Evolutionary conservation across 53 echinoderm and acorn worm species (phyloP).

Genomic region (Hippasteria phrygiana): DNA sequence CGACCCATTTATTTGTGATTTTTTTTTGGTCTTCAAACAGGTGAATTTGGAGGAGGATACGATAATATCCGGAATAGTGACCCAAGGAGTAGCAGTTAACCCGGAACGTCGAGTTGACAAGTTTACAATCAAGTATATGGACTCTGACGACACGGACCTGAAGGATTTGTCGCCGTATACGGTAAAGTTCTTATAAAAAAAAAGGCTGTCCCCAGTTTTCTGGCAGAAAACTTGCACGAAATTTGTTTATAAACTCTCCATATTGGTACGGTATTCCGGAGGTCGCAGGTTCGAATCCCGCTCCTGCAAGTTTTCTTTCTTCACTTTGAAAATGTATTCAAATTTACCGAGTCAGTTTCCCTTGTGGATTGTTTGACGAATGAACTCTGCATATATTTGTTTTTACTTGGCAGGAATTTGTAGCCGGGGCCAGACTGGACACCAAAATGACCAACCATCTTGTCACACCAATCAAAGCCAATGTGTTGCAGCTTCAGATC

Average conservation of each 20-base stretch:
- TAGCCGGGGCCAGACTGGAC: constrained; percentile 56
- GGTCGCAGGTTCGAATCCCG: no score
- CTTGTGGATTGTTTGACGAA: no score
- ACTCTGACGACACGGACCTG: background rate
- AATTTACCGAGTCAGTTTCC: no score
- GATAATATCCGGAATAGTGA: constrained; percentile 41
- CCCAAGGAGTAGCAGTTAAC: constrained; percentile 54
- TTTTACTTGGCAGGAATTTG: constrained; percentile 19
- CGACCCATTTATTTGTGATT: background rate
- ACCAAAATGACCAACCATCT: constrained; percentile 63
- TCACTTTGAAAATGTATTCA: no score
- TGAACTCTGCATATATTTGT: background rate
- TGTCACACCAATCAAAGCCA: constrained; percentile 44
- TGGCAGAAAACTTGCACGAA: no score
- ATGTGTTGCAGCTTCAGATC: constrained; percentile 23
- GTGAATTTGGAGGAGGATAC: constrained; percentile 30
- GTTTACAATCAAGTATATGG: constrained; percentile 42
- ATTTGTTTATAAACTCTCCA: no score
- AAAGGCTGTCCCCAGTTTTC: no score
- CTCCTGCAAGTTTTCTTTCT: no score
- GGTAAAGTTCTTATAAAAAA: background rate
- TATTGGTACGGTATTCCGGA: no score
- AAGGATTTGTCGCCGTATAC: background rate
- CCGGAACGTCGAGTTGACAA: constrained; percentile 54
- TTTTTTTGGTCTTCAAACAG: constrained; percentile 12